Evolutionary conservation across 2,797 vertebrate species (phyloP).

Genomic region (Cheirogaleus major): DNA sequence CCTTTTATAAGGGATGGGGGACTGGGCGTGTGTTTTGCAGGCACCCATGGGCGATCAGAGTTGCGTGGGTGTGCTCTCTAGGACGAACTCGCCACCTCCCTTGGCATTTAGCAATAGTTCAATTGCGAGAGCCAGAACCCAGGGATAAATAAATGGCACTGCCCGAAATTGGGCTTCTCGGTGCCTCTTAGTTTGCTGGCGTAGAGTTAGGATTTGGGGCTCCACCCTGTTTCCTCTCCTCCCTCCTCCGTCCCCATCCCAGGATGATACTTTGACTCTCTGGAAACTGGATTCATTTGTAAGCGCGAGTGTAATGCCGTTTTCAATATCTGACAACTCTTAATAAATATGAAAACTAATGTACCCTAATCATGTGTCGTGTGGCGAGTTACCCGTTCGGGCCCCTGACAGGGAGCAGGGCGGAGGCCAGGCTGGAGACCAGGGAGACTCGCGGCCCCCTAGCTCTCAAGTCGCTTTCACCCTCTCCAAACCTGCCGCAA

Average conservation of each 20-base stretch:
- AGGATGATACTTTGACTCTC: constrained; percentile 23
- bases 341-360: constrained; percentile 83
- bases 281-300: constrained; percentile 81
- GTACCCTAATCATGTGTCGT: constrained; percentile 63
- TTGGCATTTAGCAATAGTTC: neutral
- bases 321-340: constrained; percentile 82
- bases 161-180: neutral
- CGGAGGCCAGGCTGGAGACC: neutral
- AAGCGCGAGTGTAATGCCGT: constrained; percentile 77
- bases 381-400: constrained; percentile 64
- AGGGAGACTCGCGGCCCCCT: neutral
- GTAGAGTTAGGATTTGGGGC: neutral
- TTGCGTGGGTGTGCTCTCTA: neutral
- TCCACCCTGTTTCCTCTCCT: too few relatives aligned
- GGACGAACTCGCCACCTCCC: neutral
- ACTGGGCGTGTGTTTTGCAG: neutral
- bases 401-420: constrained; percentile 40
- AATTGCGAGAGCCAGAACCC: neutral
- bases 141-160: neutral
- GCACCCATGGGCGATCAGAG: neutral
- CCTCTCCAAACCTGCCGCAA: constrained; percentile 5
- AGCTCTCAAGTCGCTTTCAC: neutral
- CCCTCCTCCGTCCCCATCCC: neutral
- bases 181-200: neutral
- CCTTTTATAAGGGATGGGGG: neutral